These are phyloP conservation scores for Papio anubis DNA, from an alignment of 2,113 vertebrate species.

Conservation along the genomic window DNA sequence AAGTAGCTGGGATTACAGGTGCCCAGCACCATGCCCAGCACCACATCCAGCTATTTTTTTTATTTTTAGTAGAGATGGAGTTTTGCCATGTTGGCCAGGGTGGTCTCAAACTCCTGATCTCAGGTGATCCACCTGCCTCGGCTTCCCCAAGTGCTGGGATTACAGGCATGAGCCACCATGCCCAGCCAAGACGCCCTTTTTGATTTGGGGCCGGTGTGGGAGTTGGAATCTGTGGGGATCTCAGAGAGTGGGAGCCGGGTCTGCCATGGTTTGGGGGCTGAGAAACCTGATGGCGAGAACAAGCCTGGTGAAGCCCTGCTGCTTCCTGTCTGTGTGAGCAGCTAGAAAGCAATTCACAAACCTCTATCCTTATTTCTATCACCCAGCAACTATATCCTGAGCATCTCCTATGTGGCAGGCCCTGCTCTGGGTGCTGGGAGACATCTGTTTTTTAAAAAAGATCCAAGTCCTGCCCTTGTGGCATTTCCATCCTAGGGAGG, in stretches of 20 bases:
- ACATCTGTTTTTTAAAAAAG: background rate
- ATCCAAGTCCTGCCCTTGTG: background rate
- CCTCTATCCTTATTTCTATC: background rate
- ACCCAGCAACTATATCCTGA: background rate
- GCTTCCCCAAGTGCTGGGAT: too few relatives aligned
- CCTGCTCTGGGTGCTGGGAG: background rate
- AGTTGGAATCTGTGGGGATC: too few relatives aligned
- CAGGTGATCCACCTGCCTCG: too few relatives aligned
- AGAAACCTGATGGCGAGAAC: background rate
- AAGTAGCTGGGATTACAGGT: too few relatives aligned
- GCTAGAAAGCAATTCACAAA: background rate
- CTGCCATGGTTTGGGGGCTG: background rate
- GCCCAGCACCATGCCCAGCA: too few relatives aligned
- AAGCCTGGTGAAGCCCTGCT: background rate
- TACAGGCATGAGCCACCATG: too few relatives aligned
- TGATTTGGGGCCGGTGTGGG: background rate
- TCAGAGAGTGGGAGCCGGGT: background rate
- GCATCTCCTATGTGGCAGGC: background rate
- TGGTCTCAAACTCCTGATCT: too few relatives aligned
- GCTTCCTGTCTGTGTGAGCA: background rate
- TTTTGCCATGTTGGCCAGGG: too few relatives aligned
- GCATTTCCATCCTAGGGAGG: background rate
- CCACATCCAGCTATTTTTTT: too few relatives aligned
- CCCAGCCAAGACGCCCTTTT: too few relatives aligned
- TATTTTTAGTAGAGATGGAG: too few relatives aligned